Base-by-base conservation (phyloP, 1,140 invertebrate species). In the Battus philenor region DNA sequence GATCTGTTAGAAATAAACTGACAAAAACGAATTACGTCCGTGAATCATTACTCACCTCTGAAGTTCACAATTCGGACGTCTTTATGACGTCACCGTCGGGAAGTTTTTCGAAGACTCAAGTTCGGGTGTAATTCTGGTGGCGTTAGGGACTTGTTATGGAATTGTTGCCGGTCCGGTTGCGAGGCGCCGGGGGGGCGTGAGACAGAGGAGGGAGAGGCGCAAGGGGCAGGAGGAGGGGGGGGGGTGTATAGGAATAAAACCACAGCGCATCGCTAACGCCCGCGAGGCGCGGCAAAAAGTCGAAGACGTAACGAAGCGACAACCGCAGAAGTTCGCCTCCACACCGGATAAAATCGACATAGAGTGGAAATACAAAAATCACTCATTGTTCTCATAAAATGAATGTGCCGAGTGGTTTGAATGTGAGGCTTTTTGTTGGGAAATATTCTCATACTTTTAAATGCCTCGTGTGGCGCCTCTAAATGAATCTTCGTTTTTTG, bases 381-480 rank as follows among this genome's bases (percentile, higher is more conserved):
- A 79, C 72, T 84, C 78, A 84, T 84, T 81, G 80, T 84, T 84
- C 80, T 81, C 77, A 84, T 84, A 76, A 84, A 84, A 84, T 84
- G 74, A 84, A 84, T 84, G 80, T 84, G 80, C 76, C 65, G 72
- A 65, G 74, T 78, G 68, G n/a, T n/a, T 78, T 80, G 77, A 81
- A 81, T 80, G 80, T 81, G 76, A 68, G 66, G 75, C 72, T 84
- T 81, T 84, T 84, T 84, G 75, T 80, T n/a, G n/a, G 75, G 65
- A 84, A 81, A 84, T 84, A 84, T 84, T 84, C 76, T 78, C 80
- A 78, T 84, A 84, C 77, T 84, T 78, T 84, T 80, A 84, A 83
- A 84, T 79, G 73, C 71, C 75, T 80, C 77, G 76, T 81, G 80
- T 81, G 80, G 80, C 80, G 80, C 80, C 80, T 78, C 70, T 70